Base-by-base conservation (phyloP, 2,797 vertebrate species). In the Cetoscarus ocellatus region DNA sequence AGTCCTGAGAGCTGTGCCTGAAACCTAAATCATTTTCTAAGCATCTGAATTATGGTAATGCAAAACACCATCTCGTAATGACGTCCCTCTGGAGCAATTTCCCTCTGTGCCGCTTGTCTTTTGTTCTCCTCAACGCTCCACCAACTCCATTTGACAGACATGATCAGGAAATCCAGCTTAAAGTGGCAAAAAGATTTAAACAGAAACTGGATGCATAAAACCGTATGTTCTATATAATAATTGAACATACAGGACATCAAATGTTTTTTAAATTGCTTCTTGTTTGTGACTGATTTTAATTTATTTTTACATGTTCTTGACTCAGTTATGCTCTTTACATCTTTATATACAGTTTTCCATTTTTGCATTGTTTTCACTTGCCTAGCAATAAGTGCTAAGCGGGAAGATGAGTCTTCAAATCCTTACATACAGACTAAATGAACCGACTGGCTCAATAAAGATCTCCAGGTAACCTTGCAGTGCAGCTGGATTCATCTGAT, bases 21-120 rank as follows among this genome's bases (percentile, higher is more conserved):
- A 84, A 89, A 83, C 77, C 65, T 49, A 84, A 85, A 76, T 65
- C 70, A 55, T n/a, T 34, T 71, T 67, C 6, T 50, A n/a, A n/a
- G 73, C 49, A 44, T 27, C 66, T 85, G 48, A 85, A 68, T 60
- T 76, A 61, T 72, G 70, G 36, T 60, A 73, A 60, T 54, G 38
- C 53, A 72, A 54, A 70, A 43, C 11, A 39, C 35, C 10, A 42
- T 42, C 44, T 18, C 50, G 47, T 86, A 86, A 89, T 87, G 59
- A 86, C 76, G 72, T 82, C 79, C 67, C 84, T 44, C 18, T 57
- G 66, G 77, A 81, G 50, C 56, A 42, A 19, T 62, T 75, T 67
- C 5, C n/a, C 42, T 64, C 54, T 67, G 65, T 59, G 12, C 66
- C 50, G 60, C 44, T 79, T 47, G 83, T 75, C 69, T 80, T 85